Conservation (phyloP, 1,140 invertebrate species). For the Rhopalosiphum maidis region DNA sequence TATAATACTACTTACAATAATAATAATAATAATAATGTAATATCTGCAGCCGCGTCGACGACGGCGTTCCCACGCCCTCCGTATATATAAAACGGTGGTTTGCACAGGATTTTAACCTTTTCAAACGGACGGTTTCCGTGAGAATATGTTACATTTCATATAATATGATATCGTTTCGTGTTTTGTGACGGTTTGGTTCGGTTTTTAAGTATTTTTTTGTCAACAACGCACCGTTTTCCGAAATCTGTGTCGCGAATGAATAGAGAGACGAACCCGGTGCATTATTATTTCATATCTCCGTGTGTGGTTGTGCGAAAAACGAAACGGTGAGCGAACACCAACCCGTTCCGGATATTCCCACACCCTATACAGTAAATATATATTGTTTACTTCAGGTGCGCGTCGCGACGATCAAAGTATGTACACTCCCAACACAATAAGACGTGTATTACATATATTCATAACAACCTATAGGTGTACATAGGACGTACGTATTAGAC, state of each 20-base stretch:
- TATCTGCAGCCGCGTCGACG: background rate
- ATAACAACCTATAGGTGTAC: background rate
- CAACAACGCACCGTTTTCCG: background rate
- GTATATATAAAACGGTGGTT: constrained; percentile 16
- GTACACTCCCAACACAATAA: background rate
- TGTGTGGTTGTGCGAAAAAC: background rate
- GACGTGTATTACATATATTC: too few relatives aligned
- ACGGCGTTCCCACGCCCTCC: constrained; percentile 19
- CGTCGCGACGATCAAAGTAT: background rate
- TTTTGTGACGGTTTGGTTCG: background rate
- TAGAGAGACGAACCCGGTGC: background rate
- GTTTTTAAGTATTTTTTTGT: background rate
- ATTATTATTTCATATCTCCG: background rate
- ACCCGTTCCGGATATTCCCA: constrained; percentile 38
- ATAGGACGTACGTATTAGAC: background rate
- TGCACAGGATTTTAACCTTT: constrained; percentile 35
- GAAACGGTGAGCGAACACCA: background rate
- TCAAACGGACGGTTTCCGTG: constrained; percentile 22
- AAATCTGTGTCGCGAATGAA: background rate
- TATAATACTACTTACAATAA: background rate
- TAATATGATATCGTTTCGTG: background rate
- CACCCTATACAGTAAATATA: background rate
- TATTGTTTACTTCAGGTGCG: background rate
- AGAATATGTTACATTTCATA: background rate
- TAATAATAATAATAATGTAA: background rate